Base-by-base conservation (phyloP, 1,140 invertebrate species). In the Bursaphelenchus mucronatus region DNA sequence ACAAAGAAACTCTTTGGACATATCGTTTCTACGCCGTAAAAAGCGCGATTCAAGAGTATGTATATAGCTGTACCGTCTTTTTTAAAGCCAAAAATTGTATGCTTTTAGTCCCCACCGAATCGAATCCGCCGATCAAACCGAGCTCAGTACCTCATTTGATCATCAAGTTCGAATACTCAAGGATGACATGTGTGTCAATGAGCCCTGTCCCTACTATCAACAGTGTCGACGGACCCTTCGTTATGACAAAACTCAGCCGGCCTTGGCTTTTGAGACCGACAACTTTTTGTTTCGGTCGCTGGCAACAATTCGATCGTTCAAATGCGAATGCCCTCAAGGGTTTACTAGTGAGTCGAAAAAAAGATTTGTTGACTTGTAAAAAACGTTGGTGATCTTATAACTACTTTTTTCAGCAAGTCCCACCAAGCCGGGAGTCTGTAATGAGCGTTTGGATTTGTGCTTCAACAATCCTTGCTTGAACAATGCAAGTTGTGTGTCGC, bases 181-280 rank as follows among this genome's bases (percentile, higher is more conserved):
- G 80, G 94, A 97, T 81, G 95, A 97, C 82, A 85, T 97, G 0
- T 99, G 95, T 82, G 89, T 95, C 0, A 86, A 89, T 17, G 95
- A 99, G 79, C 94, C 94, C 0, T 99, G 95, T 78, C 83, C 94
- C 0, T 95, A 97, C 82, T 97, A 88, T 81, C 92, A 97, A 81
- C 88, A 92, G 76, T 98, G 94, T 76, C 80, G 91, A 0, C 92
- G 91, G 0, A 89, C 93, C 0, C 84, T 95, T 0, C 92, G 92
- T 80, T 96, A 96, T 76, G 91, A 91, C 0, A 92, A 92, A 81
- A 91, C 92, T 0, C 90, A 0, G 68, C 70, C 56, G 89, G 30
- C 64, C 3, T 51, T 69, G 53, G 19, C 50, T 76, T 89, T 95
- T n/a, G 86, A 87, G 64, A 94, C 93, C 65, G 88, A 90, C 69